Percentiles rank a stretch among this genome's conserved stretches.
These are phyloP conservation scores for Triplophysa dalaica DNA, from an alignment of 2,113 vertebrate species.

Conservation along the genomic window DNA sequence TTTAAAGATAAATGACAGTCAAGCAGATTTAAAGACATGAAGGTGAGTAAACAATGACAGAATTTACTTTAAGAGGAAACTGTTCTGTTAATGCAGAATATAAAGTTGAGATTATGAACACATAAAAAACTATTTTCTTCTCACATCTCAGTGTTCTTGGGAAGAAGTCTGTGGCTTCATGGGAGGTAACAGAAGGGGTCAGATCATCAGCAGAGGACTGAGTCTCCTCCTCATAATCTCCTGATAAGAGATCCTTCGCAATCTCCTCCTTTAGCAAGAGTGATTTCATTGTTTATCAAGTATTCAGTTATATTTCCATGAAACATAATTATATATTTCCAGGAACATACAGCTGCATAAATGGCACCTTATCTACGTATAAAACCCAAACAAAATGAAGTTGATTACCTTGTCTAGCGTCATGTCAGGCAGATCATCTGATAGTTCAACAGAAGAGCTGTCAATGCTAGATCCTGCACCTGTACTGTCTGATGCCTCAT, in stretches of 20 bases:
- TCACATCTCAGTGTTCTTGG: slow-evolving; percentile 95
- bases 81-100: no score
- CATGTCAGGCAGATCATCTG: slow-evolving; percentile 97
- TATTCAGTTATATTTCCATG: not conserved
- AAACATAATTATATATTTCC: no score
- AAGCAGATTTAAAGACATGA: no score
- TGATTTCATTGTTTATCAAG: not conserved
- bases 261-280: slow-evolving; percentile 86
- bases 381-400: not conserved
- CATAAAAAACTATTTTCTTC: slow-evolving; percentile 41
- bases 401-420: slow-evolving; percentile 91
- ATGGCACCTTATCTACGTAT: no score
- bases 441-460: slow-evolving; percentile 93
- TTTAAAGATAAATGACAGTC: no score
- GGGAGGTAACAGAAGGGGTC: slow-evolving; percentile 95
- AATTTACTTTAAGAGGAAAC: no score
- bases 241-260: slow-evolving; percentile 96
- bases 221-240: slow-evolving; percentile 96
- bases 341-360: not conserved
- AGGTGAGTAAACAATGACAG: no score
- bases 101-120: not conserved
- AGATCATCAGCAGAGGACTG: slow-evolving; percentile 98
- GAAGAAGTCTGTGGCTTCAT: slow-evolving; percentile 95
- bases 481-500: slow-evolving; percentile 82
- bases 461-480: slow-evolving; percentile 85